A percentile compares a stretch with the other conserved stretches of the same genome.
phyloP scores from a whole-genome alignment of 1,140 invertebrate genomes.

The Meloidogyne floridensis region DNA sequence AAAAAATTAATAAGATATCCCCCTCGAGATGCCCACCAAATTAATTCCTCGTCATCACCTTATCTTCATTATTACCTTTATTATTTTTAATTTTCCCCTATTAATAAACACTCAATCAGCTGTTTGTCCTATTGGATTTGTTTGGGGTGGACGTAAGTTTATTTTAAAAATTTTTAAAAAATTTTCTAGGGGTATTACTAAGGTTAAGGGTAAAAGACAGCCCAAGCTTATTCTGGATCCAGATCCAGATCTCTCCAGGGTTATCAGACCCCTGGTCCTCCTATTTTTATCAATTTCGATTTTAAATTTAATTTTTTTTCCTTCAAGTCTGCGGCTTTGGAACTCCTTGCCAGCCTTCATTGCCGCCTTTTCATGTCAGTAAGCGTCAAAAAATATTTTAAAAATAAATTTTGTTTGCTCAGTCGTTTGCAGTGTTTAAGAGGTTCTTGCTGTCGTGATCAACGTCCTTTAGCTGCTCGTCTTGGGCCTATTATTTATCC shows the following conservation, averaged over 20 bases:
- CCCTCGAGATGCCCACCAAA: too few species aligned
- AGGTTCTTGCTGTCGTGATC: constrained; percentile 33
- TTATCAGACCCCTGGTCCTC: too few species aligned
- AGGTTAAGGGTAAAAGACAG: too few species aligned
- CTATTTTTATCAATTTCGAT: too few species aligned
- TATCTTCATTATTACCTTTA: neutral
- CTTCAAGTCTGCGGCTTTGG: constrained; percentile 23
- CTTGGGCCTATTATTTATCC: constrained; percentile 37
- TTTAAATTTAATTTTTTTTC: too few species aligned
- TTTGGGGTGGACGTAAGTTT: constrained; percentile 38
- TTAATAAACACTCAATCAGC: constrained; percentile 15
- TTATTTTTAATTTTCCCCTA: neutral
- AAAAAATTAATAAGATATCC: too few species aligned
- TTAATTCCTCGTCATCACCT: too few species aligned
- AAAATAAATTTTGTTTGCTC: constrained; percentile 8
- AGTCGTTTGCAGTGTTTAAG: constrained; percentile 26
- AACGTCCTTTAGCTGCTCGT: constrained; percentile 33
- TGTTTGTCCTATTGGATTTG: constrained; percentile 37
- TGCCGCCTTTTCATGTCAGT: constrained; percentile 35
- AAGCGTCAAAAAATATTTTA: neutral
- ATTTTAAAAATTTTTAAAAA: neutral
- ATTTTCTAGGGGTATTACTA: too few species aligned
- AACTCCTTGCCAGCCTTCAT: constrained; percentile 23
- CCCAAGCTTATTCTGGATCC: too few species aligned
- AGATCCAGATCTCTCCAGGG: too few species aligned